These are phyloP conservation scores for Tolmerus cingulatus DNA, from an alignment of 2,888 invertebrate species.

Conservation along the genomic window DNA sequence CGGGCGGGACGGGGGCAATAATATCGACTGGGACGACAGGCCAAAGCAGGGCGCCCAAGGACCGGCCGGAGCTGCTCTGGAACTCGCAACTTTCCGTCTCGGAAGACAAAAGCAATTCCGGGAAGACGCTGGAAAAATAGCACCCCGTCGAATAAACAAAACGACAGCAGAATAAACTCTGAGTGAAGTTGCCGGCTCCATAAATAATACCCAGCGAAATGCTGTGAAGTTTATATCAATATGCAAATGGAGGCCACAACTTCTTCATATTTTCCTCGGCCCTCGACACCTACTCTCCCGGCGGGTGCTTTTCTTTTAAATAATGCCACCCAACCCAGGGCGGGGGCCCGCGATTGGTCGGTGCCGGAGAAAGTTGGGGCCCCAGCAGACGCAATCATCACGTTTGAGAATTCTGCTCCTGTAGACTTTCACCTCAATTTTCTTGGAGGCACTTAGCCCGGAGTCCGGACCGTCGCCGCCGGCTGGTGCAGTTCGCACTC, in stretches of 20 bases:
- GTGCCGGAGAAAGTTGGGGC: neutral
- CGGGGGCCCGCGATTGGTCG: neutral
- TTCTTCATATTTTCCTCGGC: slow-evolving; percentile 23
- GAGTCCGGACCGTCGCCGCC: neutral
- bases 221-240: slow-evolving; percentile 34
- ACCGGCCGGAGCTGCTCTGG: neutral
- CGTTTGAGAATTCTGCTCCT: neutral
- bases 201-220: slow-evolving; percentile 35
- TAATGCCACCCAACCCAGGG: neutral
- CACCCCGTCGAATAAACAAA: slow-evolving; percentile 18
- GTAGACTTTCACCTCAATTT: neutral
- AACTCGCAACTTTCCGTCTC: neutral
- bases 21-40: neutral
- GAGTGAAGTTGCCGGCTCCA: slow-evolving; percentile 21
- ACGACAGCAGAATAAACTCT: slow-evolving; percentile 32
- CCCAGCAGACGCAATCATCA: neutral
- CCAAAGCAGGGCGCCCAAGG: neutral
- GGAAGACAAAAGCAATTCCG: slow-evolving; percentile 27
- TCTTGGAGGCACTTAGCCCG: neutral
- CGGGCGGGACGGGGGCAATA: neutral
- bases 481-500: neutral
- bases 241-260: slow-evolving; percentile 32
- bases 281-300: neutral
- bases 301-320: neutral
- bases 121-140: slow-evolving; percentile 3